A percentile compares a stretch with the other conserved stretches of the same genome.
Conservation (phyloP, 2,888 invertebrate genomes). For the Nephrotoma flavescens region DNA sequence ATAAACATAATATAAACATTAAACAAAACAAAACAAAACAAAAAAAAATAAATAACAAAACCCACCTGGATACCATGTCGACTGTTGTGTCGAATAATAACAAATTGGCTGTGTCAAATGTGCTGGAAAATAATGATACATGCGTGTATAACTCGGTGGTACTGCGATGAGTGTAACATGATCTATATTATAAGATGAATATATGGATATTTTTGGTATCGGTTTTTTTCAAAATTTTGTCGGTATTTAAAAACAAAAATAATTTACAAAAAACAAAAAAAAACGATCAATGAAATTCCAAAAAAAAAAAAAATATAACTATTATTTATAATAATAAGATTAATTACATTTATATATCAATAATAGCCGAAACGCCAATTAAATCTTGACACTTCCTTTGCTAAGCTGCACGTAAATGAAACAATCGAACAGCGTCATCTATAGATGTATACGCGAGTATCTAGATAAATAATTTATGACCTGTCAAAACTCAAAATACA, state of each 20-base stretch:
- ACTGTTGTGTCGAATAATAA: constrained; percentile 32
- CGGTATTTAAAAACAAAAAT: neutral
- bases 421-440: neutral
- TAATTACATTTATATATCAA: neutral
- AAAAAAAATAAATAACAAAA: neutral
- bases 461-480: neutral
- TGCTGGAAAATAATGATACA: constrained; percentile 43
- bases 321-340: neutral
- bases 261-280: neutral
- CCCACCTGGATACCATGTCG: constrained; percentile 31
- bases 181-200: constrained; percentile 34
- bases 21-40: neutral
- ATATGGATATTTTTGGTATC: constrained; percentile 1
- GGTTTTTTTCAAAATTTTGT: constrained; percentile 6
- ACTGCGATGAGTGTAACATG: constrained; percentile 45
- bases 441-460: neutral
- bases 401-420: neutral
- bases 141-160: constrained; percentile 44
- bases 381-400: neutral
- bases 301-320: neutral
- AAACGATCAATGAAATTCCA: neutral
- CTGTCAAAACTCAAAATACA: neutral
- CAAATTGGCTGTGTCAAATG: constrained; percentile 37
- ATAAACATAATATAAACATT: neutral
- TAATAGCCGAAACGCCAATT: neutral